These are phyloP conservation scores for Leptestheria dahalacensis DNA, from an alignment of 1,140 invertebrate genomes.

Conservation along the genomic window DNA sequence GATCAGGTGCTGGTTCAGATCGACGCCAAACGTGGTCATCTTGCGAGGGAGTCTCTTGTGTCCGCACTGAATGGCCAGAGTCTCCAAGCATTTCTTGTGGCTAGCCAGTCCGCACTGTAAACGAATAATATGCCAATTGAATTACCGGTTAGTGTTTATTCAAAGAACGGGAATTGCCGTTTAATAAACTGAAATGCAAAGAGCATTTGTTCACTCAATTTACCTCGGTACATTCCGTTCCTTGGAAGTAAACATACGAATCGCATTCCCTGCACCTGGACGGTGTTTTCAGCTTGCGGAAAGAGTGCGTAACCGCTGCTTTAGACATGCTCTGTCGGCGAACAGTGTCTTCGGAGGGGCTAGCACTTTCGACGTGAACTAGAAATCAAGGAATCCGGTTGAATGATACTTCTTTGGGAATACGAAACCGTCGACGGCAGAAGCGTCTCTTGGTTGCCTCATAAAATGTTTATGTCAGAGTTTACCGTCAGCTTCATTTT, in stretches of 20 bases:
- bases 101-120: constrained; percentile 31
- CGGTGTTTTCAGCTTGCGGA: constrained; percentile 33
- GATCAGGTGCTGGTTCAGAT: constrained; percentile 34
- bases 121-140: too few species aligned
- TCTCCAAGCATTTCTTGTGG: constrained; percentile 36
- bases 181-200: not conserved
- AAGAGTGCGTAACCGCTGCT: constrained; percentile 32
- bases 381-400: too few species aligned
- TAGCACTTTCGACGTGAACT: not conserved
- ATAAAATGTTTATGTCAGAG: not conserved
- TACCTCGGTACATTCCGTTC: constrained; percentile 34
- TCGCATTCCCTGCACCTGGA: constrained; percentile 35
- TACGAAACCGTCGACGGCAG: too few species aligned
- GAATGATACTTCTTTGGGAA: too few species aligned
- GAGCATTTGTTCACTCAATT: not conserved
- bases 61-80: constrained; percentile 31
- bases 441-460: not conserved
- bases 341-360: not conserved
- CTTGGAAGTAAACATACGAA: constrained; percentile 35
- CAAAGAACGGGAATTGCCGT: not conserved
- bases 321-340: constrained; percentile 26
- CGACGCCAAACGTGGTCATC: constrained; percentile 40
- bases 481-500: constrained; percentile 24
- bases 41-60: constrained; percentile 28
- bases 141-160: too few species aligned